Evolutionary conservation across 2,888 invertebrate genomes (phyloP).

Genomic region (Cerastis leucographa): DNA sequence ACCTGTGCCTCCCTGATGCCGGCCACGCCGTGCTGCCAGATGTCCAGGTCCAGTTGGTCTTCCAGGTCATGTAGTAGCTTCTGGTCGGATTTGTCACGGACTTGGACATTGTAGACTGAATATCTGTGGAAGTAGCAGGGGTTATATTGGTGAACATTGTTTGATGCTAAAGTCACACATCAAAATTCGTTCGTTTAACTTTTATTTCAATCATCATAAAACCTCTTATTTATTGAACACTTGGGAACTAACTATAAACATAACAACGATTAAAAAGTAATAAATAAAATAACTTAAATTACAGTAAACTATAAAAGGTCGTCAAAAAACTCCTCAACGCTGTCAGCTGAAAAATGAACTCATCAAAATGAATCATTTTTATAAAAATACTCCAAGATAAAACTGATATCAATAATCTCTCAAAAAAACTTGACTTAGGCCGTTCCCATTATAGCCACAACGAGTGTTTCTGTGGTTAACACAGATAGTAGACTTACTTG

Average conservation of each 20-base stretch:
- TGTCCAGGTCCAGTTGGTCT: conserved; percentile 68
- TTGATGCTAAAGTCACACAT: neutral
- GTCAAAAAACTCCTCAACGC: too few relatives aligned
- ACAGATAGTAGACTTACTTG: neutral
- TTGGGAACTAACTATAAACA: too few relatives aligned
- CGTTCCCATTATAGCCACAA: neutral
- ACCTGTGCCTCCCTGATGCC: conserved; percentile 69
- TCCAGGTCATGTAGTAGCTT: conserved; percentile 60
- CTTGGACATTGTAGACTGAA: conserved; percentile 72
- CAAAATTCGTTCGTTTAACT: too few relatives aligned
- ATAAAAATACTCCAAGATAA: neutral
- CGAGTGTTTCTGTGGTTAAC: neutral
- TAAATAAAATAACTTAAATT: too few relatives aligned
- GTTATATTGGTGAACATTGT: neutral
- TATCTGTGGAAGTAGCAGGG: conserved; percentile 61
- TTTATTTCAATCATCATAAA: too few relatives aligned
- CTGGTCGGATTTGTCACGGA: conserved; percentile 64
- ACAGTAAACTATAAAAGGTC: too few relatives aligned
- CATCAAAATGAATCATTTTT: neutral
- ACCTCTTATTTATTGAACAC: too few relatives aligned
- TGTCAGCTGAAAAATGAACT: too few relatives aligned
- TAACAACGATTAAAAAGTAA: too few relatives aligned
- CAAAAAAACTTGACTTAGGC: too few relatives aligned
- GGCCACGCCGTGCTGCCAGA: conserved; percentile 75
- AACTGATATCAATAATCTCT: neutral